These are phyloP conservation scores for Drosophila rhopaloa DNA, from an alignment of 1,140 invertebrate genomes.

Conservation along the genomic window DNA sequence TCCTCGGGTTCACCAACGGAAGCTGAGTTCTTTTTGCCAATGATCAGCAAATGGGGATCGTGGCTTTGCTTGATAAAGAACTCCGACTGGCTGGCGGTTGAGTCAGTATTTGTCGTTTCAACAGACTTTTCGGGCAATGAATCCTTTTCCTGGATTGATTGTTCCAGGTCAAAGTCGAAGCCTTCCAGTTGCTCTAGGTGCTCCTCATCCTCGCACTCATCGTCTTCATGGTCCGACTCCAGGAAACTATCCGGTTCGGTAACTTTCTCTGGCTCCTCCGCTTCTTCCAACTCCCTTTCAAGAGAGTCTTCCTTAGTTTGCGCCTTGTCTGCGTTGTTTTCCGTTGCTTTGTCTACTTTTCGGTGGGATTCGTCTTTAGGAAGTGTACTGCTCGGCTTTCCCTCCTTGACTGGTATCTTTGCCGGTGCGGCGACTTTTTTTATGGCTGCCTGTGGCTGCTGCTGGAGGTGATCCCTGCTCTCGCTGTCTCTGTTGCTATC, in stretches of 20 bases:
- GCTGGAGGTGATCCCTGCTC: conserved; percentile 18
- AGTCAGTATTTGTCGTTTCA: not conserved
- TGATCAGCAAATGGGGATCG: conserved; percentile 43
- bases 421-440: conserved; percentile 14
- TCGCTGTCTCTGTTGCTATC: conserved; percentile 43
- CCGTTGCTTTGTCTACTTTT: not conserved
- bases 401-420: conserved; percentile 23
- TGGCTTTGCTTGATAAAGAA: conserved; percentile 60
- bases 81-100: conserved; percentile 22
- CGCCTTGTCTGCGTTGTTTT: not conserved
- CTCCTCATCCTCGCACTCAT: conserved; percentile 23
- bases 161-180: conserved; percentile 4
- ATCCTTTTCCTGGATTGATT: not conserved
- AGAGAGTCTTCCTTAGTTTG: not conserved
- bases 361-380: not conserved
- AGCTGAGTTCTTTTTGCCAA: conserved; percentile 44
- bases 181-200: conserved; percentile 8
- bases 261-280: not conserved
- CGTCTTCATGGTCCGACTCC: conserved; percentile 15
- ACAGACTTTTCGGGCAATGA: not conserved
- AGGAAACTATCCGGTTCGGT: conserved; percentile 1
- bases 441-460: conserved; percentile 3
- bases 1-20: conserved; percentile 1
- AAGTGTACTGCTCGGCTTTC: not conserved
- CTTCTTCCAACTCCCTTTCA: not conserved